These are phyloP conservation scores for Apodemia hepburni DNA, from an alignment of 2,888 invertebrate genomes.

Conservation along the genomic window DNA sequence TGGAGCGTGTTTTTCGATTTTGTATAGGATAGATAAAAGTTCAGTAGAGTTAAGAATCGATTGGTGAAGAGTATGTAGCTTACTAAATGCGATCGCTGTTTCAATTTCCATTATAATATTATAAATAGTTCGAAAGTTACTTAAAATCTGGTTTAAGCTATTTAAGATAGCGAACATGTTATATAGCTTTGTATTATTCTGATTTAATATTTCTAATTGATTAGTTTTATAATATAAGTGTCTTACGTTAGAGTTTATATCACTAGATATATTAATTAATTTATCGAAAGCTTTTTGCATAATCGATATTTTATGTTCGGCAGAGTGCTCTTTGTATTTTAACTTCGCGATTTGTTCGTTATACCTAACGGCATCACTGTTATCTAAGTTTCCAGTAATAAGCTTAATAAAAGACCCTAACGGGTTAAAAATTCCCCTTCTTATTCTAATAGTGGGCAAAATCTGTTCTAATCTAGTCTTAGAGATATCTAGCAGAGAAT, in stretches of 20 bases:
- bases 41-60: neutral
- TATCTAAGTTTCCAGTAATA: slow-evolving; percentile 18
- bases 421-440: slow-evolving; percentile 16
- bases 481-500: neutral
- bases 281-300: slow-evolving; percentile 8
- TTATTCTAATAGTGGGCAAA: neutral
- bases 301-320: neutral
- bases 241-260: neutral
- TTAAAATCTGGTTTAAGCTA: neutral
- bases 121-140: neutral
- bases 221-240: neutral
- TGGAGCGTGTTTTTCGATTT: slow-evolving; percentile 1
- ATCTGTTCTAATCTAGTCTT: neutral
- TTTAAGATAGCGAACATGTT: neutral
- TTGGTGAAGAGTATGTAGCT: neutral
- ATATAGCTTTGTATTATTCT: neutral
- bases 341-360: neutral
- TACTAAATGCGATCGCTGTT: neutral
- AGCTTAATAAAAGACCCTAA: slow-evolving; percentile 19
- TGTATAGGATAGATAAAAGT: neutral
- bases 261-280: too few species aligned
- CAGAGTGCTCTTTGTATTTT: neutral
- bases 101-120: neutral
- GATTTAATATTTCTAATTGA: neutral
- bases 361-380: neutral